Conservation (phyloP, 92 coral and sea anemone species). For the Zoanthus solanderi region DNA sequence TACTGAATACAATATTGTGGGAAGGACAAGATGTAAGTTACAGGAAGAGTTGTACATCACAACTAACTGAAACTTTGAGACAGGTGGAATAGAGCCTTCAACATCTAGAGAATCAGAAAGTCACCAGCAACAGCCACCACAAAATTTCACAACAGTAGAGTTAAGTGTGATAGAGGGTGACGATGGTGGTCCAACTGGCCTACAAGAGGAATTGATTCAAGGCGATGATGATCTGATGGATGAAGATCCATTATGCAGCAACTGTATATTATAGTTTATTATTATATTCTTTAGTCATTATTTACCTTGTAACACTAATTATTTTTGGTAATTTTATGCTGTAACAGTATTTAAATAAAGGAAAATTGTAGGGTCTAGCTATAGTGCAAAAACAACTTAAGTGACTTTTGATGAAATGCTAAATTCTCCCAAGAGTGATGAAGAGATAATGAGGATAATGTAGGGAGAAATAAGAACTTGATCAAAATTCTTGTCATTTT, state of each 20-base stretch:
- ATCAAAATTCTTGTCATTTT: no score
- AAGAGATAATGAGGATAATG: no score
- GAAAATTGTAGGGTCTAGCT: no score
- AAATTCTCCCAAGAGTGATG: no score
- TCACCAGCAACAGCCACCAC: conserved; percentile 18
- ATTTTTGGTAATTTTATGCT: no score
- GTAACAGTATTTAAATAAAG: no score
- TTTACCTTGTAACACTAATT: no score
- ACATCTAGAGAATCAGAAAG: conserved; percentile 23
- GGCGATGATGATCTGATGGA: neutral
- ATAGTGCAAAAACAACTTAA: no score
- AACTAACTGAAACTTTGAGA: conserved; percentile 2
- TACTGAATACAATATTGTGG: neutral
- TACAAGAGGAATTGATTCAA: conserved; percentile 25
- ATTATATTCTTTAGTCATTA: no score
- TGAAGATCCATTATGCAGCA: neutral
- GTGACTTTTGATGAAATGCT: no score
- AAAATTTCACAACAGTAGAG: neutral
- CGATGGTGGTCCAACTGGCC: conserved; percentile 4
- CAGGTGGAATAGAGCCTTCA: neutral
- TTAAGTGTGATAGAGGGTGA: conserved; percentile 26
- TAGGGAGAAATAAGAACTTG: no score
- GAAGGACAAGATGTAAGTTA: neutral
- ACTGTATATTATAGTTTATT: no score
- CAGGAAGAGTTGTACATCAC: conserved; percentile 49